These are phyloP conservation scores for Sciurus carolinensis DNA, from an alignment of 2,797 vertebrate genomes.

Conservation along the genomic window DNA sequence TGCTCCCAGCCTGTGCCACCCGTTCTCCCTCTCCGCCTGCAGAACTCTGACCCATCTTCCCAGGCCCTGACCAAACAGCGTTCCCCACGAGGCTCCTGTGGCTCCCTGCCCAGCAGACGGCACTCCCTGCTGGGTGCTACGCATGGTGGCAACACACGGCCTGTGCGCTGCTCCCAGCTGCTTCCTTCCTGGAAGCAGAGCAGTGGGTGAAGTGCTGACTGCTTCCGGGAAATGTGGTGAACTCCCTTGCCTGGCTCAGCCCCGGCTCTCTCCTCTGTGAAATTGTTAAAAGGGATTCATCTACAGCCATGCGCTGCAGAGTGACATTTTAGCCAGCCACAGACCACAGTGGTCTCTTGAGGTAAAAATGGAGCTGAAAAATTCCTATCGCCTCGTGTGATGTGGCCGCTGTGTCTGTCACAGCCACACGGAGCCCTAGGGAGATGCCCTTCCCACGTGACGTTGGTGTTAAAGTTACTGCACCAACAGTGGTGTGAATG, in stretches of 20 bases:
- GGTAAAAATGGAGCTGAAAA: neutral
- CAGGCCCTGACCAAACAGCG: neutral
- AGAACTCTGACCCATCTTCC: too few relatives aligned
- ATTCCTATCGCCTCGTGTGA: neutral
- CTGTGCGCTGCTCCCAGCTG: too few relatives aligned
- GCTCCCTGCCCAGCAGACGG: too few relatives aligned
- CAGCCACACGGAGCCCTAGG: too few relatives aligned
- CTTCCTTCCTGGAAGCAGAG: too few relatives aligned
- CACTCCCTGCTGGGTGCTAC: fast-evolving
- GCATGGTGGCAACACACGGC: neutral
- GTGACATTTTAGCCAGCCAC: neutral
- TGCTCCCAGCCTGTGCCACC: neutral
- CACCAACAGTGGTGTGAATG: too few relatives aligned
- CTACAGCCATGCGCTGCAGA: neutral
- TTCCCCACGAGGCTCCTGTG: too few relatives aligned
- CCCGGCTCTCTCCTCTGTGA: neutral
- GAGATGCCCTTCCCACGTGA: too few relatives aligned
- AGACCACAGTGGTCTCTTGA: neutral
- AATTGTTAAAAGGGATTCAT: neutral
- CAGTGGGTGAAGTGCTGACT: too few relatives aligned
- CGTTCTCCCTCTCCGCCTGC: neutral
- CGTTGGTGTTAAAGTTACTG: too few relatives aligned
- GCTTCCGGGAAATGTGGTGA: too few relatives aligned
- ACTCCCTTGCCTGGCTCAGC: neutral
- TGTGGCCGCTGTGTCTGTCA: neutral